Evolutionary conservation across 1,140 invertebrate species (phyloP).

Genomic region (Callitettix versicolor): DNA sequence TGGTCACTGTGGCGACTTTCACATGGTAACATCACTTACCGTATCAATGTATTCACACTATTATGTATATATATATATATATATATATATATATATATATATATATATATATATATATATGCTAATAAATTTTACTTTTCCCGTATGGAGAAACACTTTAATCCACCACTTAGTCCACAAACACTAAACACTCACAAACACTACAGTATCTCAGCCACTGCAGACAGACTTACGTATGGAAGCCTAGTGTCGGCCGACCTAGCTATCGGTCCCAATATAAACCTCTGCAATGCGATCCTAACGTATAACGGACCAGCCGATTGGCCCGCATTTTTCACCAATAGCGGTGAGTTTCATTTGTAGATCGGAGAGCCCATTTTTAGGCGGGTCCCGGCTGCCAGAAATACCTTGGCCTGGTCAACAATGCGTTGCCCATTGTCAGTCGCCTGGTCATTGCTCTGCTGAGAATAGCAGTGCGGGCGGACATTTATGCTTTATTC

Average conservation of each 20-base stretch:
- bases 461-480: not conserved
- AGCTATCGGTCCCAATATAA: constrained; percentile 62
- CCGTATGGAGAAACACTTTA: constrained; percentile 3
- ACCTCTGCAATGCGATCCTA: constrained; percentile 75
- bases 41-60: constrained; percentile 4
- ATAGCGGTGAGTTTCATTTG: constrained; percentile 35
- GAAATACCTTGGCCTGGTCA: constrained; percentile 6
- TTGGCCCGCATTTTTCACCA: constrained; percentile 37
- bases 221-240: constrained; percentile 70
- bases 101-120: too few species aligned
- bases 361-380: constrained; percentile 44
- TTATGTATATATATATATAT: too few species aligned
- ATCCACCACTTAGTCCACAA: constrained; percentile 22
- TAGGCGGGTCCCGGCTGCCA: constrained; percentile 38
- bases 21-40: not conserved
- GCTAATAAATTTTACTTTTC: not conserved
- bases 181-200: constrained; percentile 22
- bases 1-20: not conserved
- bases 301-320: constrained; percentile 35
- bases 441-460: not conserved
- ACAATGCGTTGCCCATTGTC: not conserved
- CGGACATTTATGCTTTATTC: not conserved
- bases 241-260: constrained; percentile 76
- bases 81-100: too few species aligned
- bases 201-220: constrained; percentile 15